phyloP scores from a whole-genome alignment of 2,888 invertebrate genomes.

The Orthosia incerta region DNA sequence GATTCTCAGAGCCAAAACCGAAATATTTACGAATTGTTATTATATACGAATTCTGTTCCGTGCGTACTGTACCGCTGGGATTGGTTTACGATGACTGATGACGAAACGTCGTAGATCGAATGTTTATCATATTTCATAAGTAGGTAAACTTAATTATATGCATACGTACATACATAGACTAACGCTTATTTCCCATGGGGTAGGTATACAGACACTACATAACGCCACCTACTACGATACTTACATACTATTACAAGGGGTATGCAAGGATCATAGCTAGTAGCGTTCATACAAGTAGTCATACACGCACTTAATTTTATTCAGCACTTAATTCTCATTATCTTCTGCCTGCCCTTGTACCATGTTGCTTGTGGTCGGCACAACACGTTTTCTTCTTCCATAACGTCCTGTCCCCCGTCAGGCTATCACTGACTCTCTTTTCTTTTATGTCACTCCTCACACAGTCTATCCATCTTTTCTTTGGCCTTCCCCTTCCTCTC shows the following conservation, averaged over 20 bases:
- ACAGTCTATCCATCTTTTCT: too few species aligned
- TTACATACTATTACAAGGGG: not conserved
- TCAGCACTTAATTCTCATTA: too few species aligned
- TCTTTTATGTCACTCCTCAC: too few species aligned
- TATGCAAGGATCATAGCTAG: not conserved
- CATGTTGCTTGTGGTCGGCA: too few species aligned
- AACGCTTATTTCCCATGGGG: not conserved
- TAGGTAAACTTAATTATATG: not conserved
- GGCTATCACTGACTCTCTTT: too few species aligned
- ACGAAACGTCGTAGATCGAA: not conserved
- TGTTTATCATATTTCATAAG: not conserved
- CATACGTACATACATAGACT: not conserved
- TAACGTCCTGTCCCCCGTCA: too few species aligned
- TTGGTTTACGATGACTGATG: not conserved
- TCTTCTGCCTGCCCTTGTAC: too few species aligned
- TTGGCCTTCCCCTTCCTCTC: too few species aligned
- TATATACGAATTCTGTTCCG: constrained; percentile 8
- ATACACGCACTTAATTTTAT: too few species aligned
- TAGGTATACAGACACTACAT: not conserved
- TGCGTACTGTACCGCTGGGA: not conserved
- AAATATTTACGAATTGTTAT: constrained; percentile 9
- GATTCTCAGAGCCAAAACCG: constrained; percentile 21
- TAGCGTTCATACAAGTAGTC: not conserved
- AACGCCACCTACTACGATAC: not conserved
- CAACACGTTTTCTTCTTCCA: too few species aligned